Evolutionary conservation across 2,888 invertebrate species (phyloP), one percentile per base, ranked within the genome.

Genomic region (Caenorhabditis uteleia): DNA sequence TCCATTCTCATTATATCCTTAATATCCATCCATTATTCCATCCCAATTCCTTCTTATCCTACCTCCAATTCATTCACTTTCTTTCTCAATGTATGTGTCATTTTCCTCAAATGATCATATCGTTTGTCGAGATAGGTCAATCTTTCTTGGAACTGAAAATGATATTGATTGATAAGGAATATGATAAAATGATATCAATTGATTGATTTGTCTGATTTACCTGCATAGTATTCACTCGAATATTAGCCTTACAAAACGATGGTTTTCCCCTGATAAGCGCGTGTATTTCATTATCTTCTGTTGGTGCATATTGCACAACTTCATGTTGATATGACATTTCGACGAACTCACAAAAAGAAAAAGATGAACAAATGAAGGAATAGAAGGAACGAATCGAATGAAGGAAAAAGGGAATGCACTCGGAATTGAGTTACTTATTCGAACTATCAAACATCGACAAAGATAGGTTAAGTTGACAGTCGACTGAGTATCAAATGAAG

Each of bases 41-140:
- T 10, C 20, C 20, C 12, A 20, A 40, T 5, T 7, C 5, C n/a
- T 25, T 12, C 10, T 42, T n/a, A 10, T 33, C 47, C 7, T 25
- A 70, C 70, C 68, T 70, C 70, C 33, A 70, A 43, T 36, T 70
- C 70, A 42, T 70, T 70, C 39, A 70, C 60, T 23, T 70, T 70
- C 36, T 64, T 70, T 25, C 65, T 61, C 49, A 70, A 40, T 12
- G 65, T 55, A 48, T 70, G 64, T n/a, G 70, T 68, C 61, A 70
- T 53, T 59, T 68, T 68, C 45, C 70, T 39, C 14, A 70, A 31
- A 33, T 70, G 70, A 47, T 70, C 70, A 59, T 70, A 70, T 45
- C 70, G 34, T 43, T 70, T 70, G 34, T 70, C 70, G n/a, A 70
- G 61, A 38, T 70, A 70, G 14, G 57, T 34, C 23, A 70, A 48